Evolutionary conservation across 2,888 invertebrate genomes (phyloP).

Genomic region (Heteromurus nitidus): DNA sequence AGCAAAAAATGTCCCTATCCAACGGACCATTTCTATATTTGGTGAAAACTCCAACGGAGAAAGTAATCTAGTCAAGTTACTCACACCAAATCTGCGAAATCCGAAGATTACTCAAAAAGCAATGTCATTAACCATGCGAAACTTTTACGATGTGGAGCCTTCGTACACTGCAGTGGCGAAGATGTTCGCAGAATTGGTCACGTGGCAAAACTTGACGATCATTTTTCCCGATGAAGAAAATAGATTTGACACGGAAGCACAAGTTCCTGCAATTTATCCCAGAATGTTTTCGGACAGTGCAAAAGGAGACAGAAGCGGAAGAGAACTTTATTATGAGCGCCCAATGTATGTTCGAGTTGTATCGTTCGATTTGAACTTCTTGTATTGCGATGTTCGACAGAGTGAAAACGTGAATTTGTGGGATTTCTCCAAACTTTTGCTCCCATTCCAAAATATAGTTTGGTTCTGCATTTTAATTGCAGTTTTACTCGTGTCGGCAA

Average conservation of each 20-base stretch:
- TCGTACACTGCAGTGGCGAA: constrained; percentile 13
- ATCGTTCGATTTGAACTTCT: constrained; percentile 29
- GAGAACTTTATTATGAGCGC: constrained; percentile 28
- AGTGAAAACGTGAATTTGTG: constrained; percentile 15
- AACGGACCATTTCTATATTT: constrained; percentile 2
- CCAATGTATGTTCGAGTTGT: constrained; percentile 1
- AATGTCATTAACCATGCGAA: neutral
- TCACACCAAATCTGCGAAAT: constrained; percentile 18
- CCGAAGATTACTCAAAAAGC: neutral
- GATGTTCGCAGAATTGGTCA: constrained; percentile 7
- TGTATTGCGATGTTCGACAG: constrained; percentile 23
- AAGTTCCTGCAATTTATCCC: constrained; percentile 11
- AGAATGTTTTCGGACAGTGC: constrained; percentile 23
- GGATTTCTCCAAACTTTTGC: constrained; percentile 24
- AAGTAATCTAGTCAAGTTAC: constrained; percentile 21
- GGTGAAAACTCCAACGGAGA: constrained; percentile 20
- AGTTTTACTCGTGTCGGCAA: neutral
- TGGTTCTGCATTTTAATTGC: neutral
- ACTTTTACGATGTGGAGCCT: constrained; percentile 19
- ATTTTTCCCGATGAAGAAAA: constrained; percentile 26
- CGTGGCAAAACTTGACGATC: constrained; percentile 23
- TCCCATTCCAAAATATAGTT: neutral
- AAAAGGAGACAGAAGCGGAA: neutral
- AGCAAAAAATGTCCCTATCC: constrained; percentile 24
- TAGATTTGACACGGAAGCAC: neutral